Base-by-base conservation (phyloP, 2,888 invertebrate genomes). In the Agriopis marginaria region DNA sequence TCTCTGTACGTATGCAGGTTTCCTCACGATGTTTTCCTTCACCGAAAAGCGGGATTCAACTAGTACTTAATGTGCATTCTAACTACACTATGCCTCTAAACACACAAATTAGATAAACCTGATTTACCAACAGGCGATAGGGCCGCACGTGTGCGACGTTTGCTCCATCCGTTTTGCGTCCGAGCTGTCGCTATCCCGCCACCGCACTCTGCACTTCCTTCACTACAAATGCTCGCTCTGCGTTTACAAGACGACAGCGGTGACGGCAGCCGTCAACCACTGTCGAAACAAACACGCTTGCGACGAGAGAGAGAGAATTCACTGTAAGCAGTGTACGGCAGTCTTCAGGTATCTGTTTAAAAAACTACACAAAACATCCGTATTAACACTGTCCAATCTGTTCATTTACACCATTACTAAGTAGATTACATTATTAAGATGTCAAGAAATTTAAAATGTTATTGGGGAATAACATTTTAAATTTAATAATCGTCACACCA, bases 221-320 rank as follows among this genome's bases (percentile, higher is more conserved):
- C 59, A 77, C 3, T 86, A 86, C 71, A 73, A 73, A 0, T 91
- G 90, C 56, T 68, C 69, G 0, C 70, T 89, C 0, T 91, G 90
- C 55, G 70, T 68, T 0, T 85, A 86, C 45, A 80, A 77, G 7
- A 79, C 82, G 0, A 59, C 77, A 0, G 79, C 85, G 4, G 47
- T 76, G 0, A 77, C 79, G 71, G 80, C 85, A 0, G 83, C 81
- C 0, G 10, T 76, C 0, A 81, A 73, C 7, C 90, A 90, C 47
- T 82, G 83, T 5, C 68, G 75, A 0, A 32, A 45, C 0, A 89
- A 86, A n/a, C 90, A 90, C 47, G 67, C 56, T 0, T 49, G n/a
- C 0, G 89, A 89, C 42, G 44, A 40, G 0, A 44, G 63, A 0
- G 76, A 82, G 0, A 71, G 63, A 0, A 86, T 90, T 74, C 89